phyloP scores from a whole-genome alignment of 30 jellyfish, hydroid and myxozoan species.

The Hydra vulgaris region DNA sequence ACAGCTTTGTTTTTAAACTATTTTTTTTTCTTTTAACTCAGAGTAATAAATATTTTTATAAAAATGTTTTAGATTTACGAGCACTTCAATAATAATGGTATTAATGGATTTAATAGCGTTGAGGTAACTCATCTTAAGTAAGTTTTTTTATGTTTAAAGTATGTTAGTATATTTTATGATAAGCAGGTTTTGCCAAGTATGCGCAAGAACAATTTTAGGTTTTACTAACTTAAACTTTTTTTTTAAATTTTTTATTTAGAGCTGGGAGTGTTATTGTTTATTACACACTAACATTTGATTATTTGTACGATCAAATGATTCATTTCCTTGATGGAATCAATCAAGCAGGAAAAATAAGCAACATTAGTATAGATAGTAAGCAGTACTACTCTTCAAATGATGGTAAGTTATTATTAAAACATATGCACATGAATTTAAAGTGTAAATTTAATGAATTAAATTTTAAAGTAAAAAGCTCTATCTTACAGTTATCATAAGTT shows the following conservation, averaged over 20 bases:
- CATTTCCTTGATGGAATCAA: not conserved
- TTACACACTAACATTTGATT: not conserved
- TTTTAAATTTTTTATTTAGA: not conserved
- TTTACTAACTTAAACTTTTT: not conserved
- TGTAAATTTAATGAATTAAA: too few species aligned
- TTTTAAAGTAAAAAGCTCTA: too few species aligned
- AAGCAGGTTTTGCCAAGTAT: too few species aligned
- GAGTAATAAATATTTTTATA: too few species aligned
- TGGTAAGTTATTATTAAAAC: too few species aligned
- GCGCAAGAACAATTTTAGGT: not conserved
- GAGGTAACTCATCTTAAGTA: not conserved
- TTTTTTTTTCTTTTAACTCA: too few species aligned
- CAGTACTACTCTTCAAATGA: not conserved
- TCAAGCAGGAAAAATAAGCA: not conserved
- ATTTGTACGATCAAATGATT: slow-evolving; percentile 1
- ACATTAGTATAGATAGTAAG: not conserved
- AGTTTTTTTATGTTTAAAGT: not conserved
- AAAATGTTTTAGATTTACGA: not conserved
- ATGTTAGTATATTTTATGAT: too few species aligned
- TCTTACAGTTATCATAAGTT: too few species aligned
- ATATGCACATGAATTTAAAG: too few species aligned
- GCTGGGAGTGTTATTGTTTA: not conserved
- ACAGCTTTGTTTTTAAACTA: too few species aligned
- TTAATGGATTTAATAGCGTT: not conserved
- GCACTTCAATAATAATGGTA: not conserved